A percentile compares a stretch with the other conserved stretches of the same genome.
Evolutionary conservation across 2,888 invertebrate genomes (phyloP).

Genomic region (Tribolium freemani): DNA sequence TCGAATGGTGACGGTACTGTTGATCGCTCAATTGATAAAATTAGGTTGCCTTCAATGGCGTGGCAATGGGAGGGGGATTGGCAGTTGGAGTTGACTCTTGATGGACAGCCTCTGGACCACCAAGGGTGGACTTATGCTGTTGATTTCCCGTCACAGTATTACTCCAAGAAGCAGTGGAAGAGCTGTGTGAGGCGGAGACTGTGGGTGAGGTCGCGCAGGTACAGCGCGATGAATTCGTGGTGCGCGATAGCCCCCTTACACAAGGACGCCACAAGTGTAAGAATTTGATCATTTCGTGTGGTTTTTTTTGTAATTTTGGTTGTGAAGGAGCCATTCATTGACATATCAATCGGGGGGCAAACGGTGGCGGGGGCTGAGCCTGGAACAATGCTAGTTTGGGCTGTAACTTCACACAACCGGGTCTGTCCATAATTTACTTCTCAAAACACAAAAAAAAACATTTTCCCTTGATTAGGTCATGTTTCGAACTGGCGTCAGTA

Average conservation of each 20-base stretch:
- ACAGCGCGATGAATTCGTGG: slow-evolving; percentile 93
- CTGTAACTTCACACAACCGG: slow-evolving; percentile 91
- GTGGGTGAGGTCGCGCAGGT: slow-evolving; percentile 90
- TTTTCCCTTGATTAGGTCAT: slow-evolving; percentile 74
- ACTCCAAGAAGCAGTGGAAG: slow-evolving; percentile 87
- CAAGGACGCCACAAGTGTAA: slow-evolving; percentile 86
- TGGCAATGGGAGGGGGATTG: slow-evolving; percentile 98
- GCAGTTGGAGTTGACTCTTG: slow-evolving; percentile 86
- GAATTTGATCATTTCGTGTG: background rate
- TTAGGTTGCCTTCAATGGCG: slow-evolving; percentile 91
- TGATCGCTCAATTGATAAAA: slow-evolving; percentile 84
- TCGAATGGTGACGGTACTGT: slow-evolving; percentile 87
- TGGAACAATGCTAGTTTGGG: slow-evolving; percentile 90
- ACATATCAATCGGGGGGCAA: slow-evolving; percentile 89
- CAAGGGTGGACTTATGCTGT: slow-evolving; percentile 96
- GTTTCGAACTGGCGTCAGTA: slow-evolving; percentile 86
- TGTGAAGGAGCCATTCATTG: slow-evolving; percentile 89
- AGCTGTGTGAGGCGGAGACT: slow-evolving; percentile 91
- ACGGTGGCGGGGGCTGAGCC: slow-evolving; percentile 82
- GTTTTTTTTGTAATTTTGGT: background rate
- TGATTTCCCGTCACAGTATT: slow-evolving; percentile 89
- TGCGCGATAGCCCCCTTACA: slow-evolving; percentile 91
- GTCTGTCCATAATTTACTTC: slow-evolving; percentile 58
- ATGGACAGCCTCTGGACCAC: slow-evolving; percentile 89
- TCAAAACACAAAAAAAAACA: slow-evolving; percentile 55